phyloP scores from a whole-genome alignment of 2,888 invertebrate genomes.

The Galeruca laticollis region DNA sequence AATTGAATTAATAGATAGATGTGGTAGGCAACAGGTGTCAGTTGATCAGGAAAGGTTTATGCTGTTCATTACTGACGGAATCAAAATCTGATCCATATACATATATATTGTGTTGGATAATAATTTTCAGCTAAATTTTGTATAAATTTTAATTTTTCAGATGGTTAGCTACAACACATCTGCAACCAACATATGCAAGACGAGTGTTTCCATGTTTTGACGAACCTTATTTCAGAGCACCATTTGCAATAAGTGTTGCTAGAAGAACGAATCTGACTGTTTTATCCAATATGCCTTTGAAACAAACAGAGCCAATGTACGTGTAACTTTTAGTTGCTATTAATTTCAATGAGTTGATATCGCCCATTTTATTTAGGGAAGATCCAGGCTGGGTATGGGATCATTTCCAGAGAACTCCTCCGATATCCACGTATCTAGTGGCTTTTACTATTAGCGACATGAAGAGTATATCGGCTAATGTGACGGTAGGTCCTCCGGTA shows the following conservation, averaged over 20 bases:
- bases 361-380: constrained; percentile 58
- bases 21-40: no score
- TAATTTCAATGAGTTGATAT: neutral
- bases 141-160: constrained; percentile 61
- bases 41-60: no score
- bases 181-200: constrained; percentile 75
- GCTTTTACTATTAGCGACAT: constrained; percentile 69
- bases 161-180: constrained; percentile 74
- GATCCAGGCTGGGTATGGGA: constrained; percentile 72
- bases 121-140: neutral
- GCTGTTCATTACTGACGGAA: no score
- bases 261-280: constrained; percentile 74
- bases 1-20: no score
- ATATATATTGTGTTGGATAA: no score
- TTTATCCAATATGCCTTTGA: constrained; percentile 79
- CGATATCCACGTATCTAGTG: constrained; percentile 83
- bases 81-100: no score
- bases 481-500: constrained; percentile 58
- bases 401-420: constrained; percentile 73
- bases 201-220: constrained; percentile 83
- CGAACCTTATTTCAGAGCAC: constrained; percentile 81
- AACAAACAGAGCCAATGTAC: constrained; percentile 70
- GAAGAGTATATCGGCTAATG: constrained; percentile 52
- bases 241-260: constrained; percentile 79
- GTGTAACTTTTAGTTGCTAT: constrained; percentile 52